Conservation (phyloP, 2,888 invertebrate genomes). For the Malthinus flaveolus region DNA sequence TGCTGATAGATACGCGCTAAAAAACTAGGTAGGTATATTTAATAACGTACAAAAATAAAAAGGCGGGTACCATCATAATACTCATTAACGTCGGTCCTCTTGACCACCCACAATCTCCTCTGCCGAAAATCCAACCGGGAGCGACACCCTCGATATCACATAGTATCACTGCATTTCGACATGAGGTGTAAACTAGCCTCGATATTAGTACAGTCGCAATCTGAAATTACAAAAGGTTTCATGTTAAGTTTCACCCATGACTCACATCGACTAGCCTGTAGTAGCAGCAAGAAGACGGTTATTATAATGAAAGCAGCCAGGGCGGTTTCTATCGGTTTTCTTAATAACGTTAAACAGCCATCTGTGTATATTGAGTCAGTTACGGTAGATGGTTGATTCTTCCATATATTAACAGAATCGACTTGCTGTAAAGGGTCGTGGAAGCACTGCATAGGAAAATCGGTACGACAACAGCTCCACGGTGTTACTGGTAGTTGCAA, state of each 20-base stretch:
- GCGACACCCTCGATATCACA: constrained; percentile 56
- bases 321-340: constrained; percentile 43
- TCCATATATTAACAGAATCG: constrained; percentile 47
- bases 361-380: constrained; percentile 48
- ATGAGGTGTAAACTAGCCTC: constrained; percentile 60
- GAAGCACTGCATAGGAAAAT: constrained; percentile 63
- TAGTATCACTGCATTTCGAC: constrained; percentile 59
- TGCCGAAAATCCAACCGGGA: constrained; percentile 55
- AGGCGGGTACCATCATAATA: constrained; percentile 5
- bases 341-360: constrained; percentile 49
- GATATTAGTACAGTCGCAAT: constrained; percentile 58
- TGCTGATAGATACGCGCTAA: background rate
- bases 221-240: constrained; percentile 45
- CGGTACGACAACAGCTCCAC: constrained; percentile 64
- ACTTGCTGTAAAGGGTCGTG: constrained; percentile 64
- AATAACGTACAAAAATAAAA: background rate
- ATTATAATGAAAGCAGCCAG: constrained; percentile 41
- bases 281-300: constrained; percentile 36
- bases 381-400: constrained; percentile 45
- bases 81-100: constrained; percentile 9
- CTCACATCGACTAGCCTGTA: constrained; percentile 41
- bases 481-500: constrained; percentile 60
- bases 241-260: background rate
- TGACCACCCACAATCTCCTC: constrained; percentile 43
- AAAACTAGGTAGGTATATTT: background rate